Percentiles rank a stretch among this genome's conserved stretches.
These are phyloP conservation scores for Tinea pellionella DNA, from an alignment of 2,888 invertebrate genomes.

Conservation along the genomic window DNA sequence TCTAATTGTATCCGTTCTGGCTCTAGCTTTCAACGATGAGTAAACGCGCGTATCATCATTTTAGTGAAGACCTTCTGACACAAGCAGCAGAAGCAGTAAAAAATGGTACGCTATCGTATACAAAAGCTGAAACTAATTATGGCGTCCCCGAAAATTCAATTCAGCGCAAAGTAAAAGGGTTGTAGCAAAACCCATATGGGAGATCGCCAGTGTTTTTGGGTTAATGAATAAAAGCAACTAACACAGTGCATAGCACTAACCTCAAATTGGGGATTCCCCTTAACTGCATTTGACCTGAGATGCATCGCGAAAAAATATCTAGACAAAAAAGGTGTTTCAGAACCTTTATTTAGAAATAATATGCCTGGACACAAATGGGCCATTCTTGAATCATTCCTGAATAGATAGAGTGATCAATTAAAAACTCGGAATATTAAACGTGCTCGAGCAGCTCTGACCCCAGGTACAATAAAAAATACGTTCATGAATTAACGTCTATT, in stretches of 20 bases:
- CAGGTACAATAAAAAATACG: constrained; percentile 8
- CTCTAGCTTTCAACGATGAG: too few species aligned
- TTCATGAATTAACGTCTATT: not conserved
- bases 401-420: not conserved
- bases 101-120: not conserved
- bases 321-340: not conserved
- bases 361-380: not conserved
- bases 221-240: not conserved
- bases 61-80: not conserved
- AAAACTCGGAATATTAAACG: constrained; percentile 13
- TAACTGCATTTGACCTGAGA: not conserved
- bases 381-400: not conserved
- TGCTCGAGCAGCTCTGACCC: constrained; percentile 16
- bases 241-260: not conserved
- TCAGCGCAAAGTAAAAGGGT: not conserved
- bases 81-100: not conserved
- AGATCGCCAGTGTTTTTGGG: not conserved
- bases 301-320: not conserved
- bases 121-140: not conserved
- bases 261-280: not conserved
- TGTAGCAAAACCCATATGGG: not conserved
- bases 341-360: not conserved
- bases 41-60: not conserved
- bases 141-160: not conserved
- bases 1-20: too few species aligned